Evolutionary conservation across 2,113 vertebrate species (phyloP).

Genomic region (Eubucco bourcierii): DNA sequence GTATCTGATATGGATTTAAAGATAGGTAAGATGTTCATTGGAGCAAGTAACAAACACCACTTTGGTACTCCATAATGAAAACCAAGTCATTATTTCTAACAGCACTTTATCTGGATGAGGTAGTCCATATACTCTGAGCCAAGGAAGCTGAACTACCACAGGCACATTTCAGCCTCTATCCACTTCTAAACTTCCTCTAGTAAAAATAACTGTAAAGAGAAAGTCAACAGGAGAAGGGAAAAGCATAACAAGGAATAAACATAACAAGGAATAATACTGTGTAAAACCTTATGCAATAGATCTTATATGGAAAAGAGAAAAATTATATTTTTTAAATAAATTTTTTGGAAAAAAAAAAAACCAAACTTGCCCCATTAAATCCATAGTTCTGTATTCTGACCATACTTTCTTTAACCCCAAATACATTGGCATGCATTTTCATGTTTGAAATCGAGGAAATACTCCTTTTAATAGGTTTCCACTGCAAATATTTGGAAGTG

Average conservation of each 20-base stretch:
- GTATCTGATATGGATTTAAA: background rate
- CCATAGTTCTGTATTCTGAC: background rate
- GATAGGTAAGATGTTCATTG: background rate
- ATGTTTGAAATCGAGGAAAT: background rate
- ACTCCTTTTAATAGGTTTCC: background rate
- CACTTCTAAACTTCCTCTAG: background rate
- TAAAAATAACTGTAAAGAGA: background rate
- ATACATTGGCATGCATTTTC: background rate
- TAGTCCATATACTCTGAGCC: background rate
- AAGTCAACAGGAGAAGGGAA: background rate
- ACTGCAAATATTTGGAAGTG: background rate
- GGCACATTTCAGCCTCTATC: background rate
- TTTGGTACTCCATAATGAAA: background rate
- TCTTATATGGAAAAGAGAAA: background rate
- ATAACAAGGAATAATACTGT: too few relatives aligned
- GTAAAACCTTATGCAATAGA: background rate
- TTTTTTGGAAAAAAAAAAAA: background rate
- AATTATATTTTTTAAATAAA: background rate
- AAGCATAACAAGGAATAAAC: background rate
- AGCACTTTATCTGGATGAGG: background rate
- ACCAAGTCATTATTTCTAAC: background rate
- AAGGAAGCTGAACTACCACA: background rate
- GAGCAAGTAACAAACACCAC: background rate
- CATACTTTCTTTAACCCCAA: background rate
- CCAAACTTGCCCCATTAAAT: background rate